Conservation (phyloP, 2,888 invertebrate species). For the Drosophila rellima region DNA sequence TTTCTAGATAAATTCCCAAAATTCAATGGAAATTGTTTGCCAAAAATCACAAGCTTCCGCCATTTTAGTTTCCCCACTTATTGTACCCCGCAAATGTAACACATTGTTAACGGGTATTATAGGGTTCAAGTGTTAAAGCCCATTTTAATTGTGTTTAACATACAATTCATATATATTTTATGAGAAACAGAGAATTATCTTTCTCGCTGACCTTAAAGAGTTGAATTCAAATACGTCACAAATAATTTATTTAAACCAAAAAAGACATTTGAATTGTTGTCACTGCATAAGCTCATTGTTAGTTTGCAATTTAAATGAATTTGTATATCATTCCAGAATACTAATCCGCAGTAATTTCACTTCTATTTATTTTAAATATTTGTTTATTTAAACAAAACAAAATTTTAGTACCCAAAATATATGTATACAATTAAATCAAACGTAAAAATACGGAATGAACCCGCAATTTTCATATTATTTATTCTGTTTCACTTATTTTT, state of each 20-base stretch:
- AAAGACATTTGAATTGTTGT: slow-evolving; percentile 9
- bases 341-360: neutral
- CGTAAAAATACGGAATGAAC: neutral
- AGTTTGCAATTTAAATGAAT: slow-evolving; percentile 2
- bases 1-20: slow-evolving; percentile 74
- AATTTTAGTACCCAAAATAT: too few relatives aligned
- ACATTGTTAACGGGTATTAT: slow-evolving; percentile 12
- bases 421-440: neutral
- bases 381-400: too few relatives aligned
- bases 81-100: slow-evolving; percentile 28
- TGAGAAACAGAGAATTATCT: neutral
- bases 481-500: neutral
- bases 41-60: slow-evolving; percentile 66
- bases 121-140: neutral
- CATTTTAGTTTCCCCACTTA: slow-evolving; percentile 45
- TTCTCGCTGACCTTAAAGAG: neutral
- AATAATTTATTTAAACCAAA: slow-evolving; percentile 2
- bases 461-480: neutral
- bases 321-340: neutral
- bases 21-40: slow-evolving; percentile 75
- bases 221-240: neutral
- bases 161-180: neutral
- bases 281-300: slow-evolving; percentile 8
- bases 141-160: neutral
- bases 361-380: too few relatives aligned